These are phyloP conservation scores for Micromussa lordhowensis DNA, from an alignment of 92 coral and sea anemone genomes.

Conservation along the genomic window DNA sequence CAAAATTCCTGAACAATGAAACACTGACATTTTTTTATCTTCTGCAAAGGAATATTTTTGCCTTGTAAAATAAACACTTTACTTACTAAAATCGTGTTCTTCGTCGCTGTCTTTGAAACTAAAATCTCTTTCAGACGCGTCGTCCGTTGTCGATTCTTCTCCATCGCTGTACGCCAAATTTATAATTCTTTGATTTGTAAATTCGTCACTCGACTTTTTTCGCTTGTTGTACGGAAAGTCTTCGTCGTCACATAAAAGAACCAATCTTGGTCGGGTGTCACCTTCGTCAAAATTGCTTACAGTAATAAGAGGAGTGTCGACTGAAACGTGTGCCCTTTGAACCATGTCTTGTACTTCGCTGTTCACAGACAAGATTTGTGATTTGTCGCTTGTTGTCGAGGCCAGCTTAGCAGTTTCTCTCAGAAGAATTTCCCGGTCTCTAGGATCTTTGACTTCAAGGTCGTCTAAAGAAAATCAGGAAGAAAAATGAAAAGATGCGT, in stretches of 20 bases:
- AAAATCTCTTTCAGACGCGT: constrained; percentile 20
- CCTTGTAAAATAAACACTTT: neutral
- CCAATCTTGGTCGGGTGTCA: neutral
- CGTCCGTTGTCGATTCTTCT: constrained; percentile 1
- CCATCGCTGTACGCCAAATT: constrained; percentile 22
- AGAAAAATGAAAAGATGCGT: neutral
- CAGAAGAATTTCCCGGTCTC: constrained; percentile 49
- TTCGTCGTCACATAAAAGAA: constrained; percentile 35
- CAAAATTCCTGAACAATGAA: neutral
- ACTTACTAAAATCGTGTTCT: constrained; percentile 33
- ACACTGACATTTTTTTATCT: neutral
- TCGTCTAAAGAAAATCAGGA: constrained; percentile 43
- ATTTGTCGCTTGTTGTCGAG: neutral
- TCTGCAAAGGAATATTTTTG: too few relatives aligned
- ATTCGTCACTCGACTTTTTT: constrained; percentile 4
- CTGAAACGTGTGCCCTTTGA: neutral
- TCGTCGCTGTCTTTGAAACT: constrained; percentile 39
- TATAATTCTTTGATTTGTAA: constrained; percentile 20
- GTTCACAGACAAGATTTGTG: neutral
- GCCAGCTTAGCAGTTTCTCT: constrained; percentile 35
- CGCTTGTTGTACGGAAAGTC: neutral
- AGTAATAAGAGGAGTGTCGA: constrained; percentile 17
- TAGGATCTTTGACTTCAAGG: constrained; percentile 43
- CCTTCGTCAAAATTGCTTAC: constrained; percentile 38
- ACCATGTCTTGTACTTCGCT: neutral